phyloP scores from a whole-genome alignment of 1,140 invertebrate genomes.

The Caerostris darwini region DNA sequence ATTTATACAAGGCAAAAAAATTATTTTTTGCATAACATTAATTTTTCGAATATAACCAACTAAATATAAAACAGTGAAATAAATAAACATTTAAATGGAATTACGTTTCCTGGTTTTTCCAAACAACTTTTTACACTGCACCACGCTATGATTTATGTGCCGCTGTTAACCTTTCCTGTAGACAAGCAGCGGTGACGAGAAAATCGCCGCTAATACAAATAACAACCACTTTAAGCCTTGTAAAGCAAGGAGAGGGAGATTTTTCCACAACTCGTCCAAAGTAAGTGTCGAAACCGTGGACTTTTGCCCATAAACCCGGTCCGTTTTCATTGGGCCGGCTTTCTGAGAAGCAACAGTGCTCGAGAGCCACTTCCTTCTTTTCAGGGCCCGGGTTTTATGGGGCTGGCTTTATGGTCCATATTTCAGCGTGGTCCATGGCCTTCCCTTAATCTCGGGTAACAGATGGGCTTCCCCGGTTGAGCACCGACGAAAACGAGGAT shows the following conservation, averaged over 20 bases:
- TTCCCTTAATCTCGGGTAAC: constrained; percentile 56
- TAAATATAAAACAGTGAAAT: too few species aligned
- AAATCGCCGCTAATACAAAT: constrained; percentile 32
- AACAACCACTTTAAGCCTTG: constrained; percentile 59
- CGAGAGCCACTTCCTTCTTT: background rate
- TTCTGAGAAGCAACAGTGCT: constrained; percentile 42
- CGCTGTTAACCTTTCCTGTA: constrained; percentile 25
- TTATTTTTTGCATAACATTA: too few species aligned
- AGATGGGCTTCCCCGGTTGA: constrained; percentile 44
- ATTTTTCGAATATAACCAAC: too few species aligned
- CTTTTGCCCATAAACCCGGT: constrained; percentile 41
- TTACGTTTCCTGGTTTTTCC: background rate
- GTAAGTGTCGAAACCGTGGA: constrained; percentile 54
- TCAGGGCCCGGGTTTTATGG: constrained; percentile 36
- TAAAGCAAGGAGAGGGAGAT: constrained; percentile 42
- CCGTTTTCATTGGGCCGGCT: background rate
- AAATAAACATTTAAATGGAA: too few species aligned
- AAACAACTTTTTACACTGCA: background rate
- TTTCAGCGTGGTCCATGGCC: constrained; percentile 30
- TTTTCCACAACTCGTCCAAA: constrained; percentile 30
- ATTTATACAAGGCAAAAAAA: too few species aligned
- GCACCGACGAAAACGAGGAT: constrained; percentile 49
- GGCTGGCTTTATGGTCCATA: constrained; percentile 60
- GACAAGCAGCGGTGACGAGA: background rate
- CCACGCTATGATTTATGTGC: constrained; percentile 19